A percentile compares a stretch with the other conserved stretches of the same genome.
These are phyloP conservation scores for Microhierax caerulescens DNA, from an alignment of 2,797 vertebrate species.

Conservation along the genomic window DNA sequence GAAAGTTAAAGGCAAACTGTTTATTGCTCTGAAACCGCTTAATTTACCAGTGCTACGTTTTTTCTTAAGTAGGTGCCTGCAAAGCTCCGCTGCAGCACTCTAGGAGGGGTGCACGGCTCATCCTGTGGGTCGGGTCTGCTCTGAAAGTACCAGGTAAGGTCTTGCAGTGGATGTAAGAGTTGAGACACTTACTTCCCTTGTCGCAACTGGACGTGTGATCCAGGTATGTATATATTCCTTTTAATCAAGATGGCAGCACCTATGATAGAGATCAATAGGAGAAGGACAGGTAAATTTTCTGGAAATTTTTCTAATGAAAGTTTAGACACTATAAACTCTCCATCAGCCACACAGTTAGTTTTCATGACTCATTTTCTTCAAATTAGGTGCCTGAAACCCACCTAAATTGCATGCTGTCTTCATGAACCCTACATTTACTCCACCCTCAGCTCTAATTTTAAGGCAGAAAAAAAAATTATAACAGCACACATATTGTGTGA, in stretches of 20 bases:
- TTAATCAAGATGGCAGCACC: not conserved
- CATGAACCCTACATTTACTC: not conserved
- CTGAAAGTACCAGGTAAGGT: not conserved
- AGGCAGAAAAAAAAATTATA: not conserved
- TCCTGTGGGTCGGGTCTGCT: not conserved
- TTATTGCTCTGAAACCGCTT: not conserved
- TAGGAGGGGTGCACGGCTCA: rapidly evolving
- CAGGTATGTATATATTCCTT: not conserved
- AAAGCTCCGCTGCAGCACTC: not conserved
- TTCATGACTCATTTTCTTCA: not conserved
- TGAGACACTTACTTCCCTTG: not conserved
- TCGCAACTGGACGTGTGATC: rapidly evolving
- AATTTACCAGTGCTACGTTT: not conserved
- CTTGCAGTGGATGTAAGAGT: not conserved
- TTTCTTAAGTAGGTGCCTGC: not conserved
- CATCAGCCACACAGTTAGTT: no score
- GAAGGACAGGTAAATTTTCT: not conserved
- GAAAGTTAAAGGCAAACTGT: not conserved
- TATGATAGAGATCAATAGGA: not conserved
- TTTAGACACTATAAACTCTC: not conserved
- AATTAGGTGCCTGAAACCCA: not conserved
- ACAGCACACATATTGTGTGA: not conserved
- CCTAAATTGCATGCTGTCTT: not conserved
- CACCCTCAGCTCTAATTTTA: not conserved
- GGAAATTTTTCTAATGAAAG: not conserved